Conservation (phyloP, 2,888 invertebrate genomes). For the Mimachlamys varia region DNA sequence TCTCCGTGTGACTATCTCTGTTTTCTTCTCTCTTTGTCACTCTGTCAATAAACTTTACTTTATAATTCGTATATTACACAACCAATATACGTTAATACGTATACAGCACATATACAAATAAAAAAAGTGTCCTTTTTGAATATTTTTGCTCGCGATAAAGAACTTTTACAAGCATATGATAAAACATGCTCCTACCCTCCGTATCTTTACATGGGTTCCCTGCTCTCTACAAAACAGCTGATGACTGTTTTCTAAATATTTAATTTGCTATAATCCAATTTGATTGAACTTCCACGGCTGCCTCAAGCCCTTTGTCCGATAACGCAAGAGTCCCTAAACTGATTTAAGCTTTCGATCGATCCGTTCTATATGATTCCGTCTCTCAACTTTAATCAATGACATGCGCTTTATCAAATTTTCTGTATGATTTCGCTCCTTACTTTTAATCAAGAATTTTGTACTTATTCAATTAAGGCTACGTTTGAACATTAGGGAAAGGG, state of each 20-base stretch:
- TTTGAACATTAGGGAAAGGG: not conserved
- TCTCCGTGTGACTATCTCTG: no score
- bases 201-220: not conserved
- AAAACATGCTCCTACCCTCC: not conserved
- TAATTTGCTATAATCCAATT: conserved; percentile 27
- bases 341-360: not conserved
- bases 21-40: no score
- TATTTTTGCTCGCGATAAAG: not conserved
- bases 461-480: not conserved
- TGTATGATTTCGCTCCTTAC: not conserved
- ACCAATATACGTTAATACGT: not conserved
- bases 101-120: not conserved
- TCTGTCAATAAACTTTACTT: no score
- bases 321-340: conserved; percentile 28
- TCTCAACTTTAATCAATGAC: conserved; percentile 4
- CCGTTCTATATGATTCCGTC: conserved; percentile 1
- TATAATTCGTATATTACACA: not conserved
- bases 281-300: conserved; percentile 31
- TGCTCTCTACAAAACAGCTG: not conserved
- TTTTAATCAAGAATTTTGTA: not conserved
- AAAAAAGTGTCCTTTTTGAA: not conserved
- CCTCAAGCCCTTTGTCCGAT: conserved; percentile 29
- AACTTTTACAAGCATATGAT: not conserved
- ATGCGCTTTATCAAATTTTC: not conserved
- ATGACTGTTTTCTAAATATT: conserved; percentile 27